Conservation (phyloP, 2,113 vertebrate genomes). For the Oncorhynchus kisutch region DNA sequence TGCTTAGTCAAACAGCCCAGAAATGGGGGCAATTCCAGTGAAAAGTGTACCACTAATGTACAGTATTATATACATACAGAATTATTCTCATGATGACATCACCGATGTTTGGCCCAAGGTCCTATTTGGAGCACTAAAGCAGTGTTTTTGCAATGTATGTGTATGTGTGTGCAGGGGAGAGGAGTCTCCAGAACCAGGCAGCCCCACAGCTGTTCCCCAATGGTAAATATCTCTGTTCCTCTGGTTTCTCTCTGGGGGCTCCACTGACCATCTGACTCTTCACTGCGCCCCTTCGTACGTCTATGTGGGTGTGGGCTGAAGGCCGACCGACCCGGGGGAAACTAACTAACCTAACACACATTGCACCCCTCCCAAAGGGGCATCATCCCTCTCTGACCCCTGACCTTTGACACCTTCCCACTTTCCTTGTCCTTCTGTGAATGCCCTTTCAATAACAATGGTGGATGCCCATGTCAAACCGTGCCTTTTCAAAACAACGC, state of each 20-base stretch:
- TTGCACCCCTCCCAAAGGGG: constrained; percentile 43
- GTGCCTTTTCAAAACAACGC: constrained; percentile 66
- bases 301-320: not conserved
- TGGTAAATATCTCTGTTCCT: constrained; percentile 92
- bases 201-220: constrained; percentile 92
- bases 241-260: constrained; percentile 62
- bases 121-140: constrained; percentile 75
- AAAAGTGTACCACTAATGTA: no score
- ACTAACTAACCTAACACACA: constrained; percentile 2
- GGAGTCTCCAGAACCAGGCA: constrained; percentile 88
- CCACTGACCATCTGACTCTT: not conserved
- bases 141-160: constrained; percentile 83
- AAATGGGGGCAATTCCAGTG: constrained; percentile 22
- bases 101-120: constrained; percentile 11
- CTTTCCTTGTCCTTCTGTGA: constrained; percentile 63
- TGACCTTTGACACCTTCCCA: constrained; percentile 45
- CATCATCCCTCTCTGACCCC: constrained; percentile 56
- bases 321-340: not conserved
- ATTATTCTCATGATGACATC: constrained; percentile 29
- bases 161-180: constrained; percentile 89
- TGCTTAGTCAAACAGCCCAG: constrained; percentile 3
- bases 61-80: no score
- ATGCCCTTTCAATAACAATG: constrained; percentile 67
- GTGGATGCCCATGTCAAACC: constrained; percentile 46
- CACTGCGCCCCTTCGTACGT: constrained; percentile 36